Conservation (phyloP, 1,140 invertebrate genomes). For the Ptiloglossa arizonensis region DNA sequence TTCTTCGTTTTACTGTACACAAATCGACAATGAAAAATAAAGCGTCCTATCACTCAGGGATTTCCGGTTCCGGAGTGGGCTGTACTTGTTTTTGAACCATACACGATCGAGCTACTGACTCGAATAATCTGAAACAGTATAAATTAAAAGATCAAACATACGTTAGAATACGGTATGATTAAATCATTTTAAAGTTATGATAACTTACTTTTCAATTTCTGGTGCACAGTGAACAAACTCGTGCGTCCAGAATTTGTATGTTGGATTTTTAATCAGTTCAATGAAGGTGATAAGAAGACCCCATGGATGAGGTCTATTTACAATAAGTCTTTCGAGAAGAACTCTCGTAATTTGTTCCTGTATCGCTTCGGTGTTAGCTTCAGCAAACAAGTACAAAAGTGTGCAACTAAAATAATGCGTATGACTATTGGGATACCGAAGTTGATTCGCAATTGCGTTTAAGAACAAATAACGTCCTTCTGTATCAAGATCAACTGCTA, state of each 20-base stretch:
- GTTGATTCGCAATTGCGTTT: constrained; percentile 98
- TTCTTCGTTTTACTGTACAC: constrained; percentile 78
- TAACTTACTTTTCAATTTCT: constrained; percentile 97
- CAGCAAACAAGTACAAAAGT: constrained; percentile 97
- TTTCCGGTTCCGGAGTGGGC: constrained; percentile 83
- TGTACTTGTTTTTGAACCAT: constrained; percentile 91
- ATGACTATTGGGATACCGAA: constrained; percentile 99
- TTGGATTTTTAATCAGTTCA: constrained; percentile 98
- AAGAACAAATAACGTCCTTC: constrained; percentile 98
- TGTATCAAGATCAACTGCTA: constrained; percentile 98
- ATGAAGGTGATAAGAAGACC: constrained; percentile 99
- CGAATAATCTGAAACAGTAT: constrained; percentile 89
- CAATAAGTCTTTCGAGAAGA: constrained; percentile 97
- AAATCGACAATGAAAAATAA: constrained; percentile 72
- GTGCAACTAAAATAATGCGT: constrained; percentile 99
- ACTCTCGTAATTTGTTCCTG: constrained; percentile 96
- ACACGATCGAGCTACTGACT: constrained; percentile 96
- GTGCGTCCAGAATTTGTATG: constrained; percentile 99
- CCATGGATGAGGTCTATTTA: constrained; percentile 99
- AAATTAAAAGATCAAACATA: constrained; percentile 4
- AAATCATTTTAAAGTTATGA: constrained; percentile 6
- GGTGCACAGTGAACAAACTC: constrained; percentile 99
- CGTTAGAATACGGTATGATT: not conserved
- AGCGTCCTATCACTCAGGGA: constrained; percentile 83
- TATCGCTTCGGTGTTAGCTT: constrained; percentile 98